A percentile compares a stretch with the other conserved stretches of the same genome.
phyloP scores from a whole-genome alignment of 1,140 invertebrate genomes.

The Lysiphlebus fabarum region DNA sequence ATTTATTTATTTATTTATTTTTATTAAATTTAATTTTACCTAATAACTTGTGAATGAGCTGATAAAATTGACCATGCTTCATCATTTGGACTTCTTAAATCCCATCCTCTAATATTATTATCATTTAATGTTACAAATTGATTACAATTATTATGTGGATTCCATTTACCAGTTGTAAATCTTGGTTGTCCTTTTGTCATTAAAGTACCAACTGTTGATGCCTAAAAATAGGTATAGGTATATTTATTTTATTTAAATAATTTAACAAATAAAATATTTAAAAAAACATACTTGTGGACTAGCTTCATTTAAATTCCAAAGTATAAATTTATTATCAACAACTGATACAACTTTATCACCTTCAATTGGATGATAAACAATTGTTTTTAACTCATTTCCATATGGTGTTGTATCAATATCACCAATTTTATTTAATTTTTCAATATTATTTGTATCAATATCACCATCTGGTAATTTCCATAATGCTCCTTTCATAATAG shows the following conservation, averaged over 20 bases:
- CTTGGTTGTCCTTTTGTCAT: conserved; percentile 71
- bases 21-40: conserved; percentile 41
- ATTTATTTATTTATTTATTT: not conserved
- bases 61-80: conserved; percentile 80
- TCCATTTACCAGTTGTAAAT: conserved; percentile 86
- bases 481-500: conserved; percentile 67
- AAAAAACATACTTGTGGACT: conserved; percentile 53
- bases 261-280: no score
- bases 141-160: conserved; percentile 85
- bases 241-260: not conserved
- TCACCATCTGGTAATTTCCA: conserved; percentile 63
- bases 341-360: conserved; percentile 67
- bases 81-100: conserved; percentile 69
- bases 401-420: conserved; percentile 59
- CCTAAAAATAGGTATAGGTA: conserved; percentile 31
- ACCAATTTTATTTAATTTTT: conserved; percentile 52
- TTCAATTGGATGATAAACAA: conserved; percentile 84
- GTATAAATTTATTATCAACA: conserved; percentile 63
- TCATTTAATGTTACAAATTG: conserved; percentile 84
- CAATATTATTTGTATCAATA: conserved; percentile 43
- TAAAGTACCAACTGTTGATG: conserved; percentile 50
- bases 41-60: conserved; percentile 82
- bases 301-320: conserved; percentile 55
- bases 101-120: conserved; percentile 81
- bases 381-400: conserved; percentile 73